A percentile compares a stretch with the other conserved stretches of the same genome.
Evolutionary conservation across 2,797 vertebrate genomes (phyloP).

Genomic region (Enteromius argenteus): DNA sequence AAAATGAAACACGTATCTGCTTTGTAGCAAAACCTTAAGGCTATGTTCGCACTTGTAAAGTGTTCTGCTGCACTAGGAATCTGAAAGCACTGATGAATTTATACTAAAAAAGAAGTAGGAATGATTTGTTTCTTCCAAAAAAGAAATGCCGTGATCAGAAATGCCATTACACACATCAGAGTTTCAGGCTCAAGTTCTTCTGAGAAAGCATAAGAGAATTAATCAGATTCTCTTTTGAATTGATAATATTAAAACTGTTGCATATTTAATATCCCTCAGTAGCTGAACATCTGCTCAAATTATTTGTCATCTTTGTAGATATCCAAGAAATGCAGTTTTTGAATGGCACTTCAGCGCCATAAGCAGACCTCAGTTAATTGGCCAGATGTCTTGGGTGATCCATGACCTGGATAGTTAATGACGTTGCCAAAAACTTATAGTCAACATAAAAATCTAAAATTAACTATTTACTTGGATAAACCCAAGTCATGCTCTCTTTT

Average conservation of each 20-base stretch:
- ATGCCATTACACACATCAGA: constrained; percentile 1
- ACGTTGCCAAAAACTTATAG: background rate
- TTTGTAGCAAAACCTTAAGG: background rate
- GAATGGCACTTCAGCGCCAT: background rate
- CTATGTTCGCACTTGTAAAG: constrained; percentile 1
- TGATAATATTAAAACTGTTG: background rate
- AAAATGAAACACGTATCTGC: background rate
- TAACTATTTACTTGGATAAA: background rate
- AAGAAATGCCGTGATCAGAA: background rate
- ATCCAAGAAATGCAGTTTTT: constrained; percentile 4
- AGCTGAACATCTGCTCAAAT: background rate
- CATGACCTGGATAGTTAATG: background rate
- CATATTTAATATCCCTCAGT: background rate
- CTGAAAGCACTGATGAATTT: background rate
- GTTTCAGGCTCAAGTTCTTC: constrained; percentile 13
- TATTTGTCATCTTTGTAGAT: background rate
- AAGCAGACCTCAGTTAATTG: background rate
- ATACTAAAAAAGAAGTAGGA: background rate
- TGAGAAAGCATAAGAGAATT: background rate
- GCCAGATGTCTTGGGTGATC: background rate
- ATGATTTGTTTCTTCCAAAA: background rate
- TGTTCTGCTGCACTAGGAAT: background rate
- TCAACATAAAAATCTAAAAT: background rate
- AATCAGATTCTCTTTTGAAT: background rate
- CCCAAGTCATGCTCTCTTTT: background rate